Evolutionary conservation across 2,113 vertebrate genomes (phyloP), one percentile per base, ranked within the genome.

Genomic region (Pteruthius melanotis): DNA sequence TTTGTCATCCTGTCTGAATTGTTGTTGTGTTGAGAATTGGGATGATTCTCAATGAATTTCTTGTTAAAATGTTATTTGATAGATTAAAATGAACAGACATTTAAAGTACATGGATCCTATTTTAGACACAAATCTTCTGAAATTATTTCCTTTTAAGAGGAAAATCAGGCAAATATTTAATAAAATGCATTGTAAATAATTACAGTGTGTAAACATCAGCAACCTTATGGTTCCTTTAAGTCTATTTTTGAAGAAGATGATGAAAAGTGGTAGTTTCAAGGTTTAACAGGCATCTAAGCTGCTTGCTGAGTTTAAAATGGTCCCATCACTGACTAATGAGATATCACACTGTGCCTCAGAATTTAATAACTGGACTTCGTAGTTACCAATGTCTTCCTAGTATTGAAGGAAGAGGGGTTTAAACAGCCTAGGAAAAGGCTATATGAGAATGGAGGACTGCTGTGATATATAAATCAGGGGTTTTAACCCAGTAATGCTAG

Each of bases 61-160:
- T 91, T 96, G 4, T 81, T 88, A 11, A 50, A 70, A 37, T 50
- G 11, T 60, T 77, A 30, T 20, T 80, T 60, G 33, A 33, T 63
- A 93, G n/a, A 79, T 83, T 83, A 89, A 79, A 83, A 71, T 18
- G 26, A 93, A 35, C 18, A 81, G 53, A 11, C 54, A 80, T 69
- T 66, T 94, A 86, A 96, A 68, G 52, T 40, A 84, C 37, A 44
- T 40, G 52, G 56, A 91, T 91, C 53, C 28, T 78, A 74, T 83
- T 96, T 93, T 66, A 90, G 11, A 78, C 19, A 83, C 28, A 28
- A 84, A 39, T 83, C 35, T 92, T 87, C 63, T 89, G 80, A 93
- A 85, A 87, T 86, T 27, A 72, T 95, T 95, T 93, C 45, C 35
- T 93, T 95, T 95, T 80, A 97, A 95, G 61, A 93, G n/a, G 35